Evolutionary conservation across 2,797 vertebrate genomes (phyloP).

Genomic region (Cheracebus regulus): DNA sequence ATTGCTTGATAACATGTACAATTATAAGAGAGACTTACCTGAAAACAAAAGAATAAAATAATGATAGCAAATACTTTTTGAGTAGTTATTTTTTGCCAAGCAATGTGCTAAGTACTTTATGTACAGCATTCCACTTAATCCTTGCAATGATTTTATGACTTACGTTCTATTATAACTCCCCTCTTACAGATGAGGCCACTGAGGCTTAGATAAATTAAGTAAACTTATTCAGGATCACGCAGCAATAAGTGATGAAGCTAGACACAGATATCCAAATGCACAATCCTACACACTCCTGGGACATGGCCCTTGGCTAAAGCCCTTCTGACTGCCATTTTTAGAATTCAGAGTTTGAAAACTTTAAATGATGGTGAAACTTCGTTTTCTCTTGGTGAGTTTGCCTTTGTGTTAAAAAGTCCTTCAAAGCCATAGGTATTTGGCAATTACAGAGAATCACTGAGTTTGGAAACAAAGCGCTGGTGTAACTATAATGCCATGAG

Average conservation of each 20-base stretch:
- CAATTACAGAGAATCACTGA: not conserved
- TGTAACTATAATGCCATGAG: not conserved
- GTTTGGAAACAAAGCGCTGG: slow-evolving; percentile 14
- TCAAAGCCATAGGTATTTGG: not conserved
- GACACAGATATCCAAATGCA: not conserved
- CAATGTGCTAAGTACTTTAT: not conserved
- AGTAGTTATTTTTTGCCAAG: not conserved
- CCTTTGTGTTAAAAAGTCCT: slow-evolving; percentile 31
- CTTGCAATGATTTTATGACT: not conserved
- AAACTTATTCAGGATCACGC: not conserved
- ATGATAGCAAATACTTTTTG: not conserved
- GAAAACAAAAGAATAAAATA: not conserved
- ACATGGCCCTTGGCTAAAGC: not conserved
- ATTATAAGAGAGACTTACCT: not conserved
- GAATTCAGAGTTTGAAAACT: slow-evolving; percentile 24
- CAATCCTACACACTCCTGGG: not conserved
- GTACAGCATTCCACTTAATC: not conserved
- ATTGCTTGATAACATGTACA: not conserved
- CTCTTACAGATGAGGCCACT: not conserved
- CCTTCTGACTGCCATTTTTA: not conserved
- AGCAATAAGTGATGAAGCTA: not conserved
- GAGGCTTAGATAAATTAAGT: not conserved
- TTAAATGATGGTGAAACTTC: not conserved
- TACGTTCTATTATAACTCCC: not conserved
- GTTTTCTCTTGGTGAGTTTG: not conserved